phyloP scores from a whole-genome alignment of 64 coral and sea anemone genomes.

The Montipora efflorescens region DNA sequence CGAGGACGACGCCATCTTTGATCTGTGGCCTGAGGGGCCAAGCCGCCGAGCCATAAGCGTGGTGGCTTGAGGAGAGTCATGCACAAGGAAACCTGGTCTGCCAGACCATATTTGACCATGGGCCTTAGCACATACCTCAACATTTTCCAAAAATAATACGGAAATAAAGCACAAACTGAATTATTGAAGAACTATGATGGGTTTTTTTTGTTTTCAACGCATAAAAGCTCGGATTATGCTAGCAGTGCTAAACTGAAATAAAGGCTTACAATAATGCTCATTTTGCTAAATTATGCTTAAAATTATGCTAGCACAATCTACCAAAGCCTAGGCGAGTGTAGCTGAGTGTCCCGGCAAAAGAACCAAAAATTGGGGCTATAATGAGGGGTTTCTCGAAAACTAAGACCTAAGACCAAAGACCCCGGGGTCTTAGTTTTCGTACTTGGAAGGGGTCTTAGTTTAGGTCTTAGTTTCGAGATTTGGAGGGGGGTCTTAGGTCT shows the following conservation, averaged over 20 bases:
- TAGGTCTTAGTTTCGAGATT: too few species aligned
- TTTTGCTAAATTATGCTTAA: conserved; percentile 68
- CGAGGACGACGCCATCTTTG: conserved; percentile 80
- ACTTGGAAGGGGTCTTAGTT: too few species aligned
- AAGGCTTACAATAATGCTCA: conserved; percentile 52
- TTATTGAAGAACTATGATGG: conserved; percentile 55
- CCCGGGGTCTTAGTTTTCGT: too few species aligned
- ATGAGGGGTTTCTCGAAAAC: too few species aligned
- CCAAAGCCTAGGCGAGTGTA: conserved; percentile 43
- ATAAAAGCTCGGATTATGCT: conserved; percentile 50
- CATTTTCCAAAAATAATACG: conserved; percentile 76
- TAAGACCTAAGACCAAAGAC: too few species aligned
- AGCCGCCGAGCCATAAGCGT: conserved; percentile 55
- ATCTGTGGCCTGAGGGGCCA: conserved; percentile 70
- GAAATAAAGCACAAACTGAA: conserved; percentile 77
- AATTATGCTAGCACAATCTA: conserved; percentile 84
- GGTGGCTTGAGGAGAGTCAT: neutral
- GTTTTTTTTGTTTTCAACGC: conserved; percentile 44
- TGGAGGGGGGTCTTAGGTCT: too few species aligned
- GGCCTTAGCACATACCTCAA: conserved; percentile 75
- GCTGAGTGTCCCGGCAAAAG: too few species aligned
- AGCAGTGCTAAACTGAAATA: conserved; percentile 52
- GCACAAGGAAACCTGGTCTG: conserved; percentile 4
- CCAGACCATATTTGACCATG: conserved; percentile 75
- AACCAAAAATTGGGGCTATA: too few species aligned